Evolutionary conservation across 2,888 invertebrate species (phyloP), one percentile per base, ranked within the genome.

Genomic region (Chydorus sphaericus): DNA sequence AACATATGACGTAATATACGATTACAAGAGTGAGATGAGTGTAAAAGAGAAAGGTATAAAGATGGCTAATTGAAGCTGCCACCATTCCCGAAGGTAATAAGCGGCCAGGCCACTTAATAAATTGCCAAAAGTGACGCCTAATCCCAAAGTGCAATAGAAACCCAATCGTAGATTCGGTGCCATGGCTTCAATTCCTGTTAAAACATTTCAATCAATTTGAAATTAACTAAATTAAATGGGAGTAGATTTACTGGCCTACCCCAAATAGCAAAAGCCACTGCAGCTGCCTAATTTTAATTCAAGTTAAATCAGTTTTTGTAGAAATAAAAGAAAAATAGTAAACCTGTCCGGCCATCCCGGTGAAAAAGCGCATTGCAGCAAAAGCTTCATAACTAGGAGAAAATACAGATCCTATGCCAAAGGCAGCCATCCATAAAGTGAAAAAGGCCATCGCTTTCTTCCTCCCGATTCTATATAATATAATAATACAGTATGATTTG

Each of bases 311-410:
- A n/a, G n/a, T n/a, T n/a, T n/a, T n/a, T n/a, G n/a, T n/a, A n/a
- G n/a, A n/a, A n/a, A n/a, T n/a, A n/a, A n/a, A n/a, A n/a, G n/a
- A n/a, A n/a, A n/a, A n/a, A n/a, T n/a, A n/a, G n/a, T n/a, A n/a
- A n/a, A n/a, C n/a, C n/a, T n/a, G n/a, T n/a, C 62, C 61, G 18
- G 60, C 59, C 44, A 60, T 59, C 2, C 60, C 61, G 14, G 59
- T 28, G 28, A 62, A 56, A 37, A 58, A 61, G 7, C 61, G 54
- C 29, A 57, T 16, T 8, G 55, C 54, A 5, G 59, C 58, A 2
- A 54, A 38, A 11, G 37, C 16, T 8, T 57, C 29, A 7, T 51
- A 36, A 20, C 49, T 28, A 5, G 58, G 38, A 6, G 54, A 33
- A n/a, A 49, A n/a, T 30, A 56, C 58, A 23, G 37, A 57, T 11